Evolutionary conservation across 2,797 vertebrate species (phyloP), one percentile per base, ranked within the genome.

Genomic region (Lophotriccus pileatus): DNA sequence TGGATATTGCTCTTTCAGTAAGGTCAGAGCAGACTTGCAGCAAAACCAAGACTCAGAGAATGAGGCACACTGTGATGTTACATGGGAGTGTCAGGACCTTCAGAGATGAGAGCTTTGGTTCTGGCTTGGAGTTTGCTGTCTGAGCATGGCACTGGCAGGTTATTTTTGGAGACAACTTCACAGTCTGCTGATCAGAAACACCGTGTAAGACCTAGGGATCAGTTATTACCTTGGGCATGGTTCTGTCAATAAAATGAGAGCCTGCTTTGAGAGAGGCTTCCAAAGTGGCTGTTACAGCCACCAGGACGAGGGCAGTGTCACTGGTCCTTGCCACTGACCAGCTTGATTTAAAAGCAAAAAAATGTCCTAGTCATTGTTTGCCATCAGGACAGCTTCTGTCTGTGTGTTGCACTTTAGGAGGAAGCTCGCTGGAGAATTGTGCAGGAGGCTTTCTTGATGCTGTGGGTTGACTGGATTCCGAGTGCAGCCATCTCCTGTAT

Each of bases 21-120:
- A 89, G 91, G 93, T 94, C 81, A 93, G 75, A 73, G 91, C 60
- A 87, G 85, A 87, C 37, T 92, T 77, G 53, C 78, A 92, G 84
- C 84, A 69, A 85, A 94, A 52, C 69, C 67, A n/a, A 16, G 10
- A 47, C 76, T 80, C 64, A 60, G 80, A n/a, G 68, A 36, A 47
- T 0, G 0, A 78, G 82, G 55, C 84, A 75, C 14, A 0, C 62
- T 55, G 55, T 37, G 87, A 77, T 86, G 82, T 78, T 92, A 63
- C 69, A 16, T 0, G 6, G 69, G 66, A 75, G 50, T 55, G 56
- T 84, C 84, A 90, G 77, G 87, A 81, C 89, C 76, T 60, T 3
- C 3, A 37, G 83, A 93, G 41, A 82, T 76, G 66, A 67, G 82
- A 66, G 23, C n/a, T 91, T 84, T 91, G 55, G 60, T 59, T 73